Percentiles rank a stretch among this genome's conserved stretches.
Evolutionary conservation across 2,888 invertebrate species (phyloP).

Genomic region (Hypomecis atomaria): DNA sequence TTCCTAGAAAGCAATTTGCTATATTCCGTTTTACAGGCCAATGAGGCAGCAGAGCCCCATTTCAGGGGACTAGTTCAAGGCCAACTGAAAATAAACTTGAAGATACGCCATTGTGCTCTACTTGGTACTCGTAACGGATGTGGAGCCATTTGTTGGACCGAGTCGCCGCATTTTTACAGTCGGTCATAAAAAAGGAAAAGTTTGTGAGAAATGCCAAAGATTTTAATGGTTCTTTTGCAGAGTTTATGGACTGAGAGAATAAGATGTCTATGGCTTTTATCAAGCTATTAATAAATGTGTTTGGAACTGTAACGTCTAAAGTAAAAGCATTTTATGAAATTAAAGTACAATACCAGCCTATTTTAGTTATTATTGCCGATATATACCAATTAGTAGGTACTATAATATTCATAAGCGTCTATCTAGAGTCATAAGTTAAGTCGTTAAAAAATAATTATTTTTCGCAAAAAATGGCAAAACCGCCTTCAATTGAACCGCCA

Average conservation of each 20-base stretch:
- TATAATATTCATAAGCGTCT: too few relatives aligned
- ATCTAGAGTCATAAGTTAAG: too few relatives aligned
- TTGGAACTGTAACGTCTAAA: too few relatives aligned
- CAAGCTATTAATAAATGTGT: neutral
- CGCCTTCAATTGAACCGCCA: too few relatives aligned
- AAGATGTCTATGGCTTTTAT: conserved; percentile 1
- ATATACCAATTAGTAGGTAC: too few relatives aligned
- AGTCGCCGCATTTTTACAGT: conserved; percentile 12
- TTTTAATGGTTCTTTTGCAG: conserved; percentile 12
- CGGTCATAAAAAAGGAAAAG: conserved; percentile 11
- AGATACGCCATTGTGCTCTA: conserved; percentile 34
- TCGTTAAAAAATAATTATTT: too few relatives aligned
- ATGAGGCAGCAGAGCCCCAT: conserved; percentile 21
- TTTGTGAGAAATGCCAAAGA: conserved; percentile 10
- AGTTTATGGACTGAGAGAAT: conserved; percentile 21
- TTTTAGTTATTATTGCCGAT: too few relatives aligned
- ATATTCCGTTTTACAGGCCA: conserved; percentile 15
- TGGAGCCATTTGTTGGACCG: conserved; percentile 20
- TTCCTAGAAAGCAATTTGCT: conserved; percentile 12
- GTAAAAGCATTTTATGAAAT: too few relatives aligned
- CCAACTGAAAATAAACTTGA: conserved; percentile 42
- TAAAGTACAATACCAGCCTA: too few relatives aligned
- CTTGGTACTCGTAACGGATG: conserved; percentile 19
- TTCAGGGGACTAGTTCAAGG: conserved; percentile 40
- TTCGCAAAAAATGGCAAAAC: too few relatives aligned